Percentiles rank a stretch among this genome's conserved stretches.
Evolutionary conservation across 2,888 invertebrate genomes (phyloP).

Genomic region (Agrochola macilenta): DNA sequence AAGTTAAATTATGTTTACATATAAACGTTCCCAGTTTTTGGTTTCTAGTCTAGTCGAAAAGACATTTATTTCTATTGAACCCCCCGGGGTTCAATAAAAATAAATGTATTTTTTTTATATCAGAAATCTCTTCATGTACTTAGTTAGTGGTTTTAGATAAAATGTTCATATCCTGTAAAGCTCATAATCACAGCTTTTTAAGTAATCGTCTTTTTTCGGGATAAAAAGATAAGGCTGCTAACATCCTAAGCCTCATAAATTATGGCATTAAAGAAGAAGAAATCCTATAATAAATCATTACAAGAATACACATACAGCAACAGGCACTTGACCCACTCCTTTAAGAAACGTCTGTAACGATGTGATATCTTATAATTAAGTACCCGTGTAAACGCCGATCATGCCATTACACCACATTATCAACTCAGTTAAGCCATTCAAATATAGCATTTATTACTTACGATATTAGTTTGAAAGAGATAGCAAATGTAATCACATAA

Average conservation of each 20-base stretch:
- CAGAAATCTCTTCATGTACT: neutral
- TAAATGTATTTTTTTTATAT: neutral
- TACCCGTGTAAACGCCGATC: conserved; percentile 73
- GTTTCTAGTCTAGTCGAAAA: neutral
- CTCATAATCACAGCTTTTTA: conserved; percentile 22
- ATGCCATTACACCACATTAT: conserved; percentile 43
- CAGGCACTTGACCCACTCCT: conserved; percentile 51
- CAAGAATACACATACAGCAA: conserved; percentile 21
- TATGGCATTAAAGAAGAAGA: conserved; percentile 1
- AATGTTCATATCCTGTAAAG: neutral
- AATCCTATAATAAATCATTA: conserved; percentile 38
- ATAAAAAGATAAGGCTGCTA: conserved; percentile 30
- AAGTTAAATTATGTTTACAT: conserved; percentile 23
- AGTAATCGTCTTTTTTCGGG: conserved; percentile 9
- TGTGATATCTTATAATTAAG: conserved; percentile 71
- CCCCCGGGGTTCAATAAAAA: neutral
- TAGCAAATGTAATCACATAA: conserved; percentile 44
- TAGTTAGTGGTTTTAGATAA: neutral
- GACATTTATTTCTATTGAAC: too few species aligned
- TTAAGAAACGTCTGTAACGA: conserved; percentile 31
- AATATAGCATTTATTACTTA: conserved; percentile 46
- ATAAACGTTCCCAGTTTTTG: conserved; percentile 1
- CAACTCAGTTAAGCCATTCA: conserved; percentile 23
- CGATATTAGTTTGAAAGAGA: conserved; percentile 32
- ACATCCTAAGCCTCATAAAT: conserved; percentile 16